Evolutionary conservation across 2,113 vertebrate species (phyloP), one percentile per base, ranked within the genome.

Genomic region (Dipodomys ordii): DNA sequence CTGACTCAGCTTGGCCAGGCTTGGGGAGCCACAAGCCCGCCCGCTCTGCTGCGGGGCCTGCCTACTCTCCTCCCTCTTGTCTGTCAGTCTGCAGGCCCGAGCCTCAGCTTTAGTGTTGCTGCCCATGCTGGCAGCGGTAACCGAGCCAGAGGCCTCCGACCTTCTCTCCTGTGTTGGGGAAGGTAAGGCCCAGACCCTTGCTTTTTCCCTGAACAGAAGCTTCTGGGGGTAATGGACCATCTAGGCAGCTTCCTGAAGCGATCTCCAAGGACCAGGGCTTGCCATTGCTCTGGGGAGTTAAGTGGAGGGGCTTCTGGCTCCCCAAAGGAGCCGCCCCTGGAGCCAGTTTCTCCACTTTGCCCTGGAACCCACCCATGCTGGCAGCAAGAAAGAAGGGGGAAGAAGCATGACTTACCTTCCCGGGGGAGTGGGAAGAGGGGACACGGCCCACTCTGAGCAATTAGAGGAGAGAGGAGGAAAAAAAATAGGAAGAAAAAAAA

Each of bases 361-460:
- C 93, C 94, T 93, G 87, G 83, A 95, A 81, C 95, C 96, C 96
- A 97, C 96, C 96, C 96, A 49, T 83, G 94, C 84, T 96, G 96
- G 81, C 92, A 96, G 65, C 32, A 3, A 96, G 83, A 95, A 90
- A 97, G 96, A 98, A 98, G 97, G 97, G 49, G 97, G 97, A 98
- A 96, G 95, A 97, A 98, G 95, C 97, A 3, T 97, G 96, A 98
- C 98, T 98, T 98, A 98, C 98, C 98, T 98, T 98, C 97, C 97
- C 79, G 78, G 96, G 97, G 95, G 90, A 97, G 96, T 96, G 92
- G 93, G 77, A 80, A 96, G 95, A 96, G 84, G 96, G 97, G 96
- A 95, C 90, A 97, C 97, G 94, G 96, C 96, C 97, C 97, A 97
- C 97, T 97, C 98, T 96, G 98, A 95, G 95, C 97, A 97, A 98